These are phyloP conservation scores for Drosophila hydei DNA, from an alignment of 1,140 invertebrate species.

Conservation along the genomic window DNA sequence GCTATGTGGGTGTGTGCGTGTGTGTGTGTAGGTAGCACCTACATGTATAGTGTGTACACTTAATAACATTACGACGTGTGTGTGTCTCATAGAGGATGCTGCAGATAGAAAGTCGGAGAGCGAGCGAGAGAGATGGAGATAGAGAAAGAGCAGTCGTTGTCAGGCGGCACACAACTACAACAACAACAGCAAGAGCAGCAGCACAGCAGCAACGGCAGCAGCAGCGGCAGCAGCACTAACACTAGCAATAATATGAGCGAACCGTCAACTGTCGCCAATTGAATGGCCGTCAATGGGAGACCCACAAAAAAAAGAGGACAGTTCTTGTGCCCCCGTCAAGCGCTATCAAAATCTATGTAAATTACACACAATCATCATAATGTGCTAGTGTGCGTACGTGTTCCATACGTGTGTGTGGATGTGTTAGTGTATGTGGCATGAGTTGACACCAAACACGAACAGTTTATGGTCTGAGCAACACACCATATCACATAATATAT, in stretches of 20 bases:
- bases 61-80: constrained; percentile 28
- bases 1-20: neutral
- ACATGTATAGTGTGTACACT: constrained; percentile 19
- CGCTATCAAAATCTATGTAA: constrained; percentile 79
- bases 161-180: constrained; percentile 42
- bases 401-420: constrained; percentile 11
- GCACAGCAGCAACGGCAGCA: constrained; percentile 6
- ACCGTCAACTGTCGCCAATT: constrained; percentile 55
- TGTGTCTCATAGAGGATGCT: constrained; percentile 21
- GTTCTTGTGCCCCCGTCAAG: constrained; percentile 32
- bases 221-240: constrained; percentile 1
- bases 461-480: constrained; percentile 58
- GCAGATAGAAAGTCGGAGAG: neutral
- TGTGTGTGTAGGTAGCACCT: constrained; percentile 20
- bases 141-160: constrained; percentile 30
- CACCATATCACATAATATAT: constrained; percentile 52
- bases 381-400: constrained; percentile 39
- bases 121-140: constrained; percentile 1
- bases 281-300: constrained; percentile 65
- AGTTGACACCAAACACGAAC: constrained; percentile 70
- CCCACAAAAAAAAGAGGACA: constrained; percentile 33
- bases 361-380: constrained; percentile 75
- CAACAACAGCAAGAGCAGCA: constrained; percentile 2
- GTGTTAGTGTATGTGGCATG: constrained; percentile 38
- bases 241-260: constrained; percentile 17